Conservation (phyloP, 1,140 invertebrate species). For the Brachystomella parvula region DNA sequence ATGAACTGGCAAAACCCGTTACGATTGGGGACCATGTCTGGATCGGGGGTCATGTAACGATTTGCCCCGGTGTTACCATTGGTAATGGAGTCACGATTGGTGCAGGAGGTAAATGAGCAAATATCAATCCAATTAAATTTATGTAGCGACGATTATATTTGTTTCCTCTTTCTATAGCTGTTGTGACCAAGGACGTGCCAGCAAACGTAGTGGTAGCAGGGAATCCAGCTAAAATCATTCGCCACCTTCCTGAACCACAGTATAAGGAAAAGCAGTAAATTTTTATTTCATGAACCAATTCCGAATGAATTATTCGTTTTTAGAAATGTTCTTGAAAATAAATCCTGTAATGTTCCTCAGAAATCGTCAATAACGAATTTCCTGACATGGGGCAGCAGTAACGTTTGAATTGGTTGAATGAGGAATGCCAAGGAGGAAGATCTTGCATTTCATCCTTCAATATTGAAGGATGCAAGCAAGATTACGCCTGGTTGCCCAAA, state of each 20-base stretch:
- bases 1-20: constrained; percentile 21
- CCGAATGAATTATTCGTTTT: too few relatives aligned
- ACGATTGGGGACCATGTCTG: constrained; percentile 25
- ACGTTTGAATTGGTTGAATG: too few relatives aligned
- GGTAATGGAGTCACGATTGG: constrained; percentile 16
- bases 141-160: neutral
- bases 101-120: neutral
- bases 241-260: constrained; percentile 6
- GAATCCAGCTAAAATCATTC: constrained; percentile 33
- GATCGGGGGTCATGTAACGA: constrained; percentile 12
- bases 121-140: neutral
- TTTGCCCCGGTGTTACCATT: constrained; percentile 15
- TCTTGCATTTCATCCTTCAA: too few relatives aligned
- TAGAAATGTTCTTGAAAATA: too few relatives aligned
- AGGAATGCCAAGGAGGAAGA: too few relatives aligned
- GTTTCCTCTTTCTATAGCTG: constrained; percentile 3
- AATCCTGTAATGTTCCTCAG: too few relatives aligned
- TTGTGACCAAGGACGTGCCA: constrained; percentile 36
- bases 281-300: too few relatives aligned
- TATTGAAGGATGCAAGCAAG: too few relatives aligned
- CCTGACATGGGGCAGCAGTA: too few relatives aligned
- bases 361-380: too few relatives aligned
- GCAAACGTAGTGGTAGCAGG: constrained; percentile 31
- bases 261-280: too few relatives aligned
- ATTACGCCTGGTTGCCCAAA: too few relatives aligned